Base-by-base conservation (phyloP, 2,888 invertebrate species). In the Pandemis corylana region DNA sequence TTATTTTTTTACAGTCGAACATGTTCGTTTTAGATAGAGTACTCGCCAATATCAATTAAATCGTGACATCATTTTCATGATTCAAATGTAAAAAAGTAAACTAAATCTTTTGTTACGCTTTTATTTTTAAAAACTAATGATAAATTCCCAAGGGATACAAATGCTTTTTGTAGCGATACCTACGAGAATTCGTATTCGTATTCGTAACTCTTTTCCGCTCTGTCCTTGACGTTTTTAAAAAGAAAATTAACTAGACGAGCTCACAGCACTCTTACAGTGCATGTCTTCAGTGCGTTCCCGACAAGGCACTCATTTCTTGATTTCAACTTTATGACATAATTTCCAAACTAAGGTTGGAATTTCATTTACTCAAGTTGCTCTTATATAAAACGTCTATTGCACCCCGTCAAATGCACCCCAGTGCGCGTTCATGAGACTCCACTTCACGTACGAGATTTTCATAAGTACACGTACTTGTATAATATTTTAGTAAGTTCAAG, bases 391-490 rank as follows among this genome's bases (percentile, higher is more conserved):
- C 73, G 65, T 61, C 74, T 74, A 74, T 68, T 62, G 74, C 74
- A 51, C 63, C 68, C 56, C 61, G 73, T 74, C 73, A 74, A 65
- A 65, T 69, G 69, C 73, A 74, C 68, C 65, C 56, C 28, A 28
- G 63, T 46, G 49, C 59, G 12, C 41, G 56, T 64, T 56, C 69
- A 74, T 63, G 72, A 72, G 61, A 65, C 42, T 64, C 64, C 69
- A 62, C 69, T 62, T 62, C 56, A 68, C 69, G 13, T 66, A 36
- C 74, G 59, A 46, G 69, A 68, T 74, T 65, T 74, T 74, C 74
- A 74, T 74, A 70, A 74, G 69, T 70, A 74, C 69, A 74, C 69
- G 69, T 74, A 74, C 65, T 69, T 65, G 69, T 65, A 63, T 69
- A 59, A 65, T 69, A 74, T 74, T 69, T 69, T 28, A 65, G 69